phyloP scores from a whole-genome alignment of 1,140 invertebrate genomes.

The Asobara japonica region DNA sequence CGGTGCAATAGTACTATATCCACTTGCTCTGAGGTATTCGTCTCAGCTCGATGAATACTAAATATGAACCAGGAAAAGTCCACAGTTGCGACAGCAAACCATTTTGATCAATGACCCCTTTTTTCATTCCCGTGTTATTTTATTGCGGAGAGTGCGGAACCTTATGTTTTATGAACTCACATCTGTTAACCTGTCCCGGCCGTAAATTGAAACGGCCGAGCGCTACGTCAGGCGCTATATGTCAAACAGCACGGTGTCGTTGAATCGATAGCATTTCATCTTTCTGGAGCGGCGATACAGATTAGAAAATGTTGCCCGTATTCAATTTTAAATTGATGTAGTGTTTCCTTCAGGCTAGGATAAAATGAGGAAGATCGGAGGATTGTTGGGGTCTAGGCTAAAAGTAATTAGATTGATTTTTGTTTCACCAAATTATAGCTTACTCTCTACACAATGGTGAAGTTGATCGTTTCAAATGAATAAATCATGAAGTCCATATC shows the following conservation, averaged over 20 bases:
- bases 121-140: slow-evolving; percentile 24
- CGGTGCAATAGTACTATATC: too few species aligned
- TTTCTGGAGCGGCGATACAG: background rate
- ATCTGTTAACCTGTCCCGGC: slow-evolving; percentile 39
- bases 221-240: slow-evolving; percentile 31
- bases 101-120: slow-evolving; percentile 11
- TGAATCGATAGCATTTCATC: slow-evolving; percentile 5
- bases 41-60: too few species aligned
- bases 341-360: too few species aligned
- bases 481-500: too few species aligned
- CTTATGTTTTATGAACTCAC: slow-evolving; percentile 41
- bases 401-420: too few species aligned
- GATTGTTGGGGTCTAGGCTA: too few species aligned
- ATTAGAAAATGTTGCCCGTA: background rate
- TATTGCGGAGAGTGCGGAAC: slow-evolving; percentile 25
- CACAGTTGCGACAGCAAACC: background rate
- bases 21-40: too few species aligned
- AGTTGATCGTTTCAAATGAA: too few species aligned
- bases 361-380: too few species aligned
- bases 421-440: too few species aligned
- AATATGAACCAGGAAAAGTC: background rate
- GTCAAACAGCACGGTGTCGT: slow-evolving; percentile 35
- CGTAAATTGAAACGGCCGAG: slow-evolving; percentile 41
- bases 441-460: too few species aligned
- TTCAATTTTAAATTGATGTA: background rate